phyloP scores from a whole-genome alignment of 1,140 invertebrate species.

The Drosophila elegans region DNA sequence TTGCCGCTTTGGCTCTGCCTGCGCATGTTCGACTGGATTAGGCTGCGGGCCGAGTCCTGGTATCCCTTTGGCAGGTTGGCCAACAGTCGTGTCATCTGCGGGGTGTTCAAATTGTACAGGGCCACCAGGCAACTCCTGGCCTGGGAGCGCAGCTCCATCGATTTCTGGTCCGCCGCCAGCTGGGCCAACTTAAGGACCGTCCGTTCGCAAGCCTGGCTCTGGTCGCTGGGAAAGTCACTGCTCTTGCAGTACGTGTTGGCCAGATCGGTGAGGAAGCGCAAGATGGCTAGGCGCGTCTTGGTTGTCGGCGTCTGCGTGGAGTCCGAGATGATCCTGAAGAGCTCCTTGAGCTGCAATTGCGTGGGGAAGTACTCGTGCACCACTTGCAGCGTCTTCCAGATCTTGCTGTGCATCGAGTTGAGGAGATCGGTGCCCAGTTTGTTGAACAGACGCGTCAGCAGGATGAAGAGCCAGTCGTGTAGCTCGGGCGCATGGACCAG shows the following conservation, averaged over 20 bases:
- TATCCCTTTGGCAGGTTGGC: slow-evolving; percentile 93
- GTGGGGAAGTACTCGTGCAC: slow-evolving; percentile 91
- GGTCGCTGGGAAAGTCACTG: slow-evolving; percentile 84
- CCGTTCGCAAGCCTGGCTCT: slow-evolving; percentile 86
- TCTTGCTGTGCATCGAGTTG: slow-evolving; percentile 95
- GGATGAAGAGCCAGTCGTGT: slow-evolving; percentile 95
- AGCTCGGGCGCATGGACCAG: slow-evolving; percentile 94
- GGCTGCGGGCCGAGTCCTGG: slow-evolving; percentile 91
- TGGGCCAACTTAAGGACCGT: slow-evolving; percentile 89
- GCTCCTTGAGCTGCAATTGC: slow-evolving; percentile 87
- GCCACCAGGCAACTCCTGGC: slow-evolving; percentile 93
- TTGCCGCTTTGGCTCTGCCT: slow-evolving; percentile 86
- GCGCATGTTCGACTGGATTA: slow-evolving; percentile 93
- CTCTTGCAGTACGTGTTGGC: slow-evolving; percentile 87
- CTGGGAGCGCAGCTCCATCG: slow-evolving; percentile 91
- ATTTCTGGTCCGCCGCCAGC: slow-evolving; percentile 89
- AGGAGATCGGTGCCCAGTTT: slow-evolving; percentile 96
- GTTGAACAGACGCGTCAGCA: slow-evolving; percentile 91
- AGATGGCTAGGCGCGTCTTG: slow-evolving; percentile 91
- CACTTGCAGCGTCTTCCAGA: slow-evolving; percentile 93
- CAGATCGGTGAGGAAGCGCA: slow-evolving; percentile 91
- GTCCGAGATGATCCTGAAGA: slow-evolving; percentile 93
- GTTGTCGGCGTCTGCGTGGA: slow-evolving; percentile 95
- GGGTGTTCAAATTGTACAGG: slow-evolving; percentile 95
- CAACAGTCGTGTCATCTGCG: slow-evolving; percentile 91